Conservation (phyloP, 2,888 invertebrate species). For the Oscheius onirici region DNA sequence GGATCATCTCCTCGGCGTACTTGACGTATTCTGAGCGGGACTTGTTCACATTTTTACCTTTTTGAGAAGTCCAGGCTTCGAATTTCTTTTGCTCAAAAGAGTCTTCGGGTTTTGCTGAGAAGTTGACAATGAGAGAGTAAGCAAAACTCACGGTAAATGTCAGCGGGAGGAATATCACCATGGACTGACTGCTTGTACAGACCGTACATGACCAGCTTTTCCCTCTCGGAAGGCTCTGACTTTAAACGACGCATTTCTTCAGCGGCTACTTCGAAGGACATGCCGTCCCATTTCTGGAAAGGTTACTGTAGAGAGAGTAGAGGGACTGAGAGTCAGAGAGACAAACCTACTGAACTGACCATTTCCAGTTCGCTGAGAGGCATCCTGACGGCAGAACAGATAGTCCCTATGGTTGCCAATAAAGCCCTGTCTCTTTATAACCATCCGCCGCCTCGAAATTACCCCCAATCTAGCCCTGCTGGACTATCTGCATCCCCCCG, state of each 20-base stretch:
- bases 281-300: conserved; percentile 52
- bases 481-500: neutral
- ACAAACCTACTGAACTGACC: neutral
- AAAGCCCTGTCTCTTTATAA: neutral
- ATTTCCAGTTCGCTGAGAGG: conserved; percentile 24
- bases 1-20: conserved; percentile 56
- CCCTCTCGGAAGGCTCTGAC: conserved; percentile 42
- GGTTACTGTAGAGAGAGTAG: neutral
- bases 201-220: conserved; percentile 52
- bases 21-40: conserved; percentile 53
- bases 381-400: neutral
- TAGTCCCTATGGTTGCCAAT: neutral
- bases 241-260: conserved; percentile 60
- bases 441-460: neutral
- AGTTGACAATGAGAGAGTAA: neutral
- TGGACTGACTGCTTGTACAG: conserved; percentile 61
- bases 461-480: conserved; percentile 1
- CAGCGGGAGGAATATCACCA: conserved; percentile 54
- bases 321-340: neutral
- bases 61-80: conserved; percentile 44
- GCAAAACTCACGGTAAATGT: conserved; percentile 49
- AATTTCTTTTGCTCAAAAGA: conserved; percentile 44
- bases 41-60: conserved; percentile 38
- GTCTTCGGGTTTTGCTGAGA: conserved; percentile 31
- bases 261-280: conserved; percentile 58